phyloP scores from a whole-genome alignment of 2,888 invertebrate genomes.

The Anodontia alba region DNA sequence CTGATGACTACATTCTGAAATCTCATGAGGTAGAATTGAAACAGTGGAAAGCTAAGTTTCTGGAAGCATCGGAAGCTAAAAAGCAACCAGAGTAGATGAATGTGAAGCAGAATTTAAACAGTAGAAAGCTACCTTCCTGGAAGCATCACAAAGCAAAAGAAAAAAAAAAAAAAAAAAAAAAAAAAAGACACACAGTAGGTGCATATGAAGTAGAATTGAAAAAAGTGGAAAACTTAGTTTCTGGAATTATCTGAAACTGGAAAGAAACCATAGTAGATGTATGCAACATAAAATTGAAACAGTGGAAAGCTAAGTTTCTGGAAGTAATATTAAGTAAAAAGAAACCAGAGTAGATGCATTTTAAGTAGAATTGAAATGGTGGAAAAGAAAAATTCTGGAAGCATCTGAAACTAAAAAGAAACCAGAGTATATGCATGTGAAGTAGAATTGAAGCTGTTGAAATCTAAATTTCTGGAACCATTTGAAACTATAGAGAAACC shows the following conservation, averaged over 20 bases:
- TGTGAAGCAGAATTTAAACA: neutral
- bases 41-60: neutral
- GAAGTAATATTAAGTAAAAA: too few species aligned
- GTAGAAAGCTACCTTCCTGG: neutral
- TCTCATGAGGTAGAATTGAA: neutral
- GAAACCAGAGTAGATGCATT: too few species aligned
- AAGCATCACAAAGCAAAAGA: neutral
- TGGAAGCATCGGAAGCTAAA: neutral
- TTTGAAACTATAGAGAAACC: too few species aligned
- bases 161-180: neutral
- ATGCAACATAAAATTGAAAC: too few species aligned
- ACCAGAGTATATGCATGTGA: neutral
- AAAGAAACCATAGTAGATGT: too few species aligned
- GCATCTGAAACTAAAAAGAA: neutral
- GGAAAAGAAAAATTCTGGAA: neutral
- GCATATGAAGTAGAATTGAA: slow-evolving; percentile 4
- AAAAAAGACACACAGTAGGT: neutral
- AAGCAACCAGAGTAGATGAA: neutral
- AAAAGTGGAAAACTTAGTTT: neutral
- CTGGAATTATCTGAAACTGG: neutral
- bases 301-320: too few species aligned
- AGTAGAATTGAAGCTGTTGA: too few species aligned
- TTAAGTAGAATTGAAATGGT: neutral
- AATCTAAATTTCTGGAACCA: too few species aligned
- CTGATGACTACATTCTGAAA: neutral